Percentiles rank a stretch among this genome's conserved stretches.
Evolutionary conservation across 37 sponge, comb jelly and placozoan genomes (phyloP).

Genomic region (Eunapius fragilis): DNA sequence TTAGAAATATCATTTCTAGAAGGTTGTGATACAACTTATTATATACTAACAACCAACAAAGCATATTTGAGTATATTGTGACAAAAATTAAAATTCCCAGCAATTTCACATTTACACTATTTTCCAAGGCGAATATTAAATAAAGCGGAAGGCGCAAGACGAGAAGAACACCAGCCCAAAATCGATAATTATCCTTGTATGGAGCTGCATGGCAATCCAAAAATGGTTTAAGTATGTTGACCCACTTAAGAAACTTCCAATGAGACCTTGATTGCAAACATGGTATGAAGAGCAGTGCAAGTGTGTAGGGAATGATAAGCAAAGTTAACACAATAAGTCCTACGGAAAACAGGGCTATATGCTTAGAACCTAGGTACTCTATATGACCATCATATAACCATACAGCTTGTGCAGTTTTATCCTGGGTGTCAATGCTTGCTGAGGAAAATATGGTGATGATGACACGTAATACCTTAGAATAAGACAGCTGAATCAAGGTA

Average conservation of each 20-base stretch:
- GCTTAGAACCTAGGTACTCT: neutral
- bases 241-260: neutral
- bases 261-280: slow-evolving; percentile 7
- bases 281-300: slow-evolving; percentile 15
- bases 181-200: slow-evolving; percentile 21
- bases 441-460: neutral
- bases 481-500: slow-evolving; percentile 2
- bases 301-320: neutral
- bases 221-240: slow-evolving; percentile 11
- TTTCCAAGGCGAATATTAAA: neutral
- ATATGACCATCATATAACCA: slow-evolving; percentile 16
- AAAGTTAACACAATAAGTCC: slow-evolving; percentile 1
- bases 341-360: no score
- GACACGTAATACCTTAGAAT: neutral
- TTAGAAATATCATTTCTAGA: no score
- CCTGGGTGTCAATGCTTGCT: neutral
- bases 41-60: no score
- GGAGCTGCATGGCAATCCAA: slow-evolving; percentile 23
- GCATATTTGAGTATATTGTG: no score
- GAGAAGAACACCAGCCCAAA: slow-evolving; percentile 37
- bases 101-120: no score
- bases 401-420: neutral
- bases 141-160: neutral
- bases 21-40: no score
- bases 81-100: no score